Evolutionary conservation across 1,140 invertebrate species (phyloP).

Genomic region (Ectropis grisescens): DNA sequence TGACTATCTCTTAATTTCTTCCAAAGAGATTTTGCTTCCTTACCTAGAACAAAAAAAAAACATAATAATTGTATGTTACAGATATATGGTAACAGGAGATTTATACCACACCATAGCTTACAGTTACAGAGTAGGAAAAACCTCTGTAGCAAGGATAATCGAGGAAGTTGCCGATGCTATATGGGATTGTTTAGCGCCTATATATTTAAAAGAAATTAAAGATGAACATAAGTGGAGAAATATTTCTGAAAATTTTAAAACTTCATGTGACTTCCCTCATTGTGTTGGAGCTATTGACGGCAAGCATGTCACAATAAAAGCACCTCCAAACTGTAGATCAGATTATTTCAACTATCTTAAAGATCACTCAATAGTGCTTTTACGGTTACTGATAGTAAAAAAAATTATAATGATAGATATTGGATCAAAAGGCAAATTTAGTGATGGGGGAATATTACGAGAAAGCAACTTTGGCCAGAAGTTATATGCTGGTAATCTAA

Average conservation of each 20-base stretch:
- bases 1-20: too few relatives aligned
- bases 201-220: too few relatives aligned
- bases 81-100: too few relatives aligned
- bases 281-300: slow-evolving; percentile 27
- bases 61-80: too few relatives aligned
- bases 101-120: too few relatives aligned
- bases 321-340: slow-evolving; percentile 32
- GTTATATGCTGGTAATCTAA: slow-evolving; percentile 6
- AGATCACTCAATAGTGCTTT: slow-evolving; percentile 56
- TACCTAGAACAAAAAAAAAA: too few relatives aligned
- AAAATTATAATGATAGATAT: slow-evolving; percentile 60
- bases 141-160: too few relatives aligned
- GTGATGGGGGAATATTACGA: slow-evolving; percentile 37
- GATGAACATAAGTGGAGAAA: slow-evolving; percentile 3
- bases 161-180: slow-evolving; percentile 9
- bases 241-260: slow-evolving; percentile 4
- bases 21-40: too few relatives aligned
- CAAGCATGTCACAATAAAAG: slow-evolving; percentile 12
- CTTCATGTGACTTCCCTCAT: slow-evolving; percentile 45
- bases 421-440: slow-evolving; percentile 46
- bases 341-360: slow-evolving; percentile 67
- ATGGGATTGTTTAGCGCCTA: slow-evolving; percentile 5
- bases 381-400: slow-evolving; percentile 57
- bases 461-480: slow-evolving; percentile 9
- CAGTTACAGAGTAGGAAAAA: too few relatives aligned